Evolutionary conservation across 2,797 vertebrate species (phyloP).

Genomic region (Catostomus latipinnis): DNA sequence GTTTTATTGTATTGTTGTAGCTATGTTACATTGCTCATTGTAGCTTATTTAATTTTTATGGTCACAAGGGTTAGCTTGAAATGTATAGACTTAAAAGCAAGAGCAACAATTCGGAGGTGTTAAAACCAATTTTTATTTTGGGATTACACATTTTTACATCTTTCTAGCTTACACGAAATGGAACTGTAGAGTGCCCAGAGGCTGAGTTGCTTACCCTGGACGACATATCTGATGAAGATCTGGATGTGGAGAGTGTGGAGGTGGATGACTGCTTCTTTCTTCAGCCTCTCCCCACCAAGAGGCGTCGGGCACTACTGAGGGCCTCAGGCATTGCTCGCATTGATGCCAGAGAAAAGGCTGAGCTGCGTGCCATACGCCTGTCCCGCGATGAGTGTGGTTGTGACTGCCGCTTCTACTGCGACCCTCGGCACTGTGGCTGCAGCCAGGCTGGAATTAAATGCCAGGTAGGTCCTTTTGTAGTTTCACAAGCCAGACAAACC

Average conservation of each 20-base stretch:
- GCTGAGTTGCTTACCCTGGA: conserved; percentile 90
- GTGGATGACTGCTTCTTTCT: conserved; percentile 96
- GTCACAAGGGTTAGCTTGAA: too few species aligned
- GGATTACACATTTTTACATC: conserved; percentile 3
- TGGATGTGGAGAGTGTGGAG: conserved; percentile 90
- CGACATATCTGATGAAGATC: conserved; percentile 92
- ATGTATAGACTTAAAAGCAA: too few species aligned
- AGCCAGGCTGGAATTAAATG: conserved; percentile 96
- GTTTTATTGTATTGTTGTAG: not conserved
- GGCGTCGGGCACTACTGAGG: conserved; percentile 88
- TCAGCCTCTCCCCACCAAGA: conserved; percentile 91
- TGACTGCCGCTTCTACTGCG: conserved; percentile 93
- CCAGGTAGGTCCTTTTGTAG: conserved; percentile 80
- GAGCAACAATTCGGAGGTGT: too few species aligned
- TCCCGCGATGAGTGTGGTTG: conserved; percentile 94
- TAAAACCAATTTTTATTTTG: not conserved
- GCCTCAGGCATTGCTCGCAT: conserved; percentile 93
- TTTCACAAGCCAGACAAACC: not conserved
- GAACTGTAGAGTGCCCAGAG: conserved; percentile 90
- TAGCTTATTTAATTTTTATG: too few species aligned
- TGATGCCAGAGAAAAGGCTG: conserved; percentile 91
- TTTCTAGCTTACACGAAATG: conserved; percentile 89
- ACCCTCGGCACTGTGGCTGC: conserved; percentile 93
- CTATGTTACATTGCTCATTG: not conserved
- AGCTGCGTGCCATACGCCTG: conserved; percentile 92